phyloP scores from a whole-genome alignment of 2,113 vertebrate genomes.

The Cyprinodon variegatus region DNA sequence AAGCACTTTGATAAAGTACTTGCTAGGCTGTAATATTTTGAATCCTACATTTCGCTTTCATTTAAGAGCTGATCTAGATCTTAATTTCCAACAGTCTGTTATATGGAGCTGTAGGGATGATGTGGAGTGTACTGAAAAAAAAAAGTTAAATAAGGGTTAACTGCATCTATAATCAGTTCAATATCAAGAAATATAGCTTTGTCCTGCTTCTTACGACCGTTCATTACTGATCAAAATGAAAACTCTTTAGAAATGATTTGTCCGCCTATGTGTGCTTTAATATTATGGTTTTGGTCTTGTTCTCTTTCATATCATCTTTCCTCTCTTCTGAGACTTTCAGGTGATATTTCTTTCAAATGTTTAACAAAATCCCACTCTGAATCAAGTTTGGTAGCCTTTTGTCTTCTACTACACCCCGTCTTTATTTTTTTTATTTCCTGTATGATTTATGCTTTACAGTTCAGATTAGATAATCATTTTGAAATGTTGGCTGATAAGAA shows the following conservation, averaged over 20 bases:
- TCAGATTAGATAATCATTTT: too few relatives aligned
- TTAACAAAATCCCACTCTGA: too few relatives aligned
- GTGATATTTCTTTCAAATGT: background rate
- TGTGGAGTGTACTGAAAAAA: background rate
- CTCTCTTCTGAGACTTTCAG: background rate
- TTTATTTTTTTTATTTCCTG: background rate
- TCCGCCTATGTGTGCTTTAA: background rate
- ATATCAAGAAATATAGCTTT: background rate
- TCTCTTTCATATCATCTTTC: background rate
- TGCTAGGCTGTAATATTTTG: background rate
- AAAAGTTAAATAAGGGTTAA: background rate
- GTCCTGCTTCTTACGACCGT: background rate
- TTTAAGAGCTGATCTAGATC: background rate
- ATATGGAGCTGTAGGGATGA: background rate
- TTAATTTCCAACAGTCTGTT: background rate
- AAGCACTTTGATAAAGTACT: background rate
- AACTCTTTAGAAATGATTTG: background rate
- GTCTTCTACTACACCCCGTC: background rate
- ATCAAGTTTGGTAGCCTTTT: background rate
- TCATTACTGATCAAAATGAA: background rate
- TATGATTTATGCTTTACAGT: too few relatives aligned
- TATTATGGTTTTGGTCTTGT: background rate
- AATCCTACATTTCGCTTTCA: background rate
- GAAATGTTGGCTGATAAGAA: too few relatives aligned
- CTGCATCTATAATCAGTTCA: background rate